These are phyloP conservation scores for Lucinisca nassula DNA, from an alignment of 2,888 invertebrate species.

Conservation along the genomic window DNA sequence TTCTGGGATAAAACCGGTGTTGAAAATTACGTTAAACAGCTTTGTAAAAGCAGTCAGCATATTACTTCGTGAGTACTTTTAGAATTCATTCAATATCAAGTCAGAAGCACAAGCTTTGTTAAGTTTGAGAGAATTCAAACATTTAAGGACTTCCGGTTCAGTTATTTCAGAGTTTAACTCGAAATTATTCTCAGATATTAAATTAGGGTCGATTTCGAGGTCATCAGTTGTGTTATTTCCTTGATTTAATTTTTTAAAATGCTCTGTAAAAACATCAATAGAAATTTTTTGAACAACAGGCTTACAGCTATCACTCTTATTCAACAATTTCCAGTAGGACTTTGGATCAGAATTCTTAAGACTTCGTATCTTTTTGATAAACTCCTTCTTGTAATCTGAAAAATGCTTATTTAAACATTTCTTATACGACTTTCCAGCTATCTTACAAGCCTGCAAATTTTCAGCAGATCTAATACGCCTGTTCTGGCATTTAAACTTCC, in stretches of 20 bases:
- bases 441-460: no score
- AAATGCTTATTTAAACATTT: background rate
- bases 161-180: background rate
- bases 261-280: background rate
- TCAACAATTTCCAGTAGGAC: background rate
- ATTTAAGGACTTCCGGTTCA: background rate
- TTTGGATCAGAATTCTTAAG: slow-evolving; percentile 1
- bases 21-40: background rate
- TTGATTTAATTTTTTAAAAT: background rate
- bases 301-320: background rate
- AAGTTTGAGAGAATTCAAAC: background rate
- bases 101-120: slow-evolving; percentile 4
- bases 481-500: no score
- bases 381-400: background rate
- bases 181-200: background rate
- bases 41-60: background rate
- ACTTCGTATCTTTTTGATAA: background rate
- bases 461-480: no score
- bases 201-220: no score
- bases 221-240: no score
- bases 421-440: background rate
- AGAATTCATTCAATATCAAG: background rate
- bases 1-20: background rate
- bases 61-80: background rate
- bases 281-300: background rate